Evolutionary conservation across 1,140 invertebrate genomes (phyloP).

Genomic region (Bombus haemorrhoidalis): DNA sequence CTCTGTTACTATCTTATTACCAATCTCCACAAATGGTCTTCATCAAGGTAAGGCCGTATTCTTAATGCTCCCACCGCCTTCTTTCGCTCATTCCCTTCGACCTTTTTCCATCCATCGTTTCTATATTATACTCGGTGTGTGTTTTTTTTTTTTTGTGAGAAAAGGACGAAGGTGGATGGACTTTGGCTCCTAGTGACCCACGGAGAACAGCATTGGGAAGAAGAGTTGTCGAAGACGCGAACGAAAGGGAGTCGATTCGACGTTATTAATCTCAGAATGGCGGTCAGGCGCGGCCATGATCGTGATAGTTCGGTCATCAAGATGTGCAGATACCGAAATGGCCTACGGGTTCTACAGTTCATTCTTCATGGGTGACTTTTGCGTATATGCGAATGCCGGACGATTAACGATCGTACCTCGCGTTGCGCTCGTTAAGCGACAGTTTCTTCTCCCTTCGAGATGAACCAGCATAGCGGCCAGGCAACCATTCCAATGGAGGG

Average conservation of each 20-base stretch:
- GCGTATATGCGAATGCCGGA: slow-evolving; percentile 55
- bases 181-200: background rate
- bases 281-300: slow-evolving; percentile 58
- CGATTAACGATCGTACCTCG: slow-evolving; percentile 63
- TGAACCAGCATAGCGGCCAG: slow-evolving; percentile 7
- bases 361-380: slow-evolving; percentile 67
- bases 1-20: slow-evolving; percentile 72
- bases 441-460: slow-evolving; percentile 43
- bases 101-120: slow-evolving; percentile 19
- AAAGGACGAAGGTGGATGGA: slow-evolving; percentile 43
- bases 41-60: slow-evolving; percentile 67
- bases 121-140: background rate
- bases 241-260: slow-evolving; percentile 55
- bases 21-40: slow-evolving; percentile 73
- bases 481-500: background rate
- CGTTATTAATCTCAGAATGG: slow-evolving; percentile 70
- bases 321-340: slow-evolving; percentile 46
- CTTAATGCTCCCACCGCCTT: slow-evolving; percentile 43
- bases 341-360: slow-evolving; percentile 49
- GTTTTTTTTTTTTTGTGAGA: background rate
- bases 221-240: slow-evolving; percentile 29
- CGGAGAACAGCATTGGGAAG: background rate
- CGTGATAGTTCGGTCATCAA: slow-evolving; percentile 45
- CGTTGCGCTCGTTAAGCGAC: slow-evolving; percentile 65
- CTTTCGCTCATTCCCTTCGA: background rate